Base-by-base conservation (phyloP, 2,113 vertebrate genomes). In the Calyptommatus sinebrachiatus region DNA sequence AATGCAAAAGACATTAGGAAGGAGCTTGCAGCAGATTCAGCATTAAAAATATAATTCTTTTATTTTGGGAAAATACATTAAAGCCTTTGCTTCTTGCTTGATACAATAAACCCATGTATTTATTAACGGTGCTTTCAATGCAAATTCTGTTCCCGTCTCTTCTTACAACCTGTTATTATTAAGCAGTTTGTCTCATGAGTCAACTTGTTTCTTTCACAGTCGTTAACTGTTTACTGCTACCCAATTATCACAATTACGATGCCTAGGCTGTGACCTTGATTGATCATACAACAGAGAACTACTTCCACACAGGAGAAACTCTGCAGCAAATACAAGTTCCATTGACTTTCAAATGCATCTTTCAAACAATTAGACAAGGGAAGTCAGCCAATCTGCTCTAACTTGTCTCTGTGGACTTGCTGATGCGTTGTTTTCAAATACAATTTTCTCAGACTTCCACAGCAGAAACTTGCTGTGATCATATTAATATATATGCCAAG, bases 201-300 rank as follows among this genome's bases (percentile, higher is more conserved):
- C 20, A 68, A 66, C 28, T 69, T 71, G 78, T 66, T 75, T 75
- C 78, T 70, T 92, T 90, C 41, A 80, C 69, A 72, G 7, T 48
- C 78, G 29, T 70, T 85, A 78, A 71, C 20, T 82, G 29, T 2
- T 71, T n/a, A 2, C 69, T 89, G 22, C 62, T 88, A 46, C 46
- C 35, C 73, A 84, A 80, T 87, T 88, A 80, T 45, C 81, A 83
- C 79, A 83, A 83, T 87, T 88, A 87, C 83, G 80, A 57, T 72
- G 72, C 84, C 75, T 60, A 86, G 79, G 83, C 83, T 85, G 73
- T 83, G 78, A 75, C 83, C 84, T 91, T 85, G 82, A 89, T 89
- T 62, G 87, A 89, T 83, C n/a, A 53, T 57, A 53, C 26, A 83
- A 82, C 53, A 61, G 60, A 78, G 85, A 88, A 62, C 31, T 76